phyloP scores from a whole-genome alignment of 2,888 invertebrate genomes.

The Xylota sylvarum region DNA sequence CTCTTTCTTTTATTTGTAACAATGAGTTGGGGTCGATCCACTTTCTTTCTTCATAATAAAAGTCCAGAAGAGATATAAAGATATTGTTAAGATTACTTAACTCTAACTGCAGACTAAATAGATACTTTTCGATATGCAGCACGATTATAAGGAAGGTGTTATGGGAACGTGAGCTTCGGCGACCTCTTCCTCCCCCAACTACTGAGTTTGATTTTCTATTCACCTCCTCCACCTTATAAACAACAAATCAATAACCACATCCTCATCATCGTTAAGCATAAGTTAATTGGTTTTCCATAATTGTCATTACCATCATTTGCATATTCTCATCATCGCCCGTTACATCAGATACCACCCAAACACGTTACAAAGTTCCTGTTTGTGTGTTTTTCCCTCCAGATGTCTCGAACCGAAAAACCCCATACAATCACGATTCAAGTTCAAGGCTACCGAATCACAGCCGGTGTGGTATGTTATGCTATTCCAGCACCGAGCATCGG shows the following conservation, averaged over 20 bases:
- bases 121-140: too few species aligned
- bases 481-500: slow-evolving; percentile 41
- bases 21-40: too few species aligned
- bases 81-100: too few species aligned
- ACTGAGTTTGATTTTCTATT: background rate
- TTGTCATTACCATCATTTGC: slow-evolving; percentile 38
- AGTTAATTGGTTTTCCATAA: slow-evolving; percentile 34
- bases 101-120: too few species aligned
- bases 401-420: slow-evolving; percentile 57
- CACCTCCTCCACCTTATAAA: background rate
- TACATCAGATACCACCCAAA: slow-evolving; percentile 56
- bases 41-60: too few species aligned
- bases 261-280: slow-evolving; percentile 25
- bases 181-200: background rate
- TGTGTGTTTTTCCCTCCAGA: slow-evolving; percentile 63
- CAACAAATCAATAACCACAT: background rate
- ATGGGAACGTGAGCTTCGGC: background rate
- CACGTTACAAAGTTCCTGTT: slow-evolving; percentile 66
- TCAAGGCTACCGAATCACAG: slow-evolving; percentile 55
- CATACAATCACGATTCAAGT: slow-evolving; percentile 72
- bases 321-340: slow-evolving; percentile 39
- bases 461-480: slow-evolving; percentile 47
- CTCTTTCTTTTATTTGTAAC: too few species aligned
- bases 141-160: too few species aligned
- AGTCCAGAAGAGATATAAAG: too few species aligned